Conservation (phyloP, 2,888 invertebrate genomes). For the Morpho helenor region DNA sequence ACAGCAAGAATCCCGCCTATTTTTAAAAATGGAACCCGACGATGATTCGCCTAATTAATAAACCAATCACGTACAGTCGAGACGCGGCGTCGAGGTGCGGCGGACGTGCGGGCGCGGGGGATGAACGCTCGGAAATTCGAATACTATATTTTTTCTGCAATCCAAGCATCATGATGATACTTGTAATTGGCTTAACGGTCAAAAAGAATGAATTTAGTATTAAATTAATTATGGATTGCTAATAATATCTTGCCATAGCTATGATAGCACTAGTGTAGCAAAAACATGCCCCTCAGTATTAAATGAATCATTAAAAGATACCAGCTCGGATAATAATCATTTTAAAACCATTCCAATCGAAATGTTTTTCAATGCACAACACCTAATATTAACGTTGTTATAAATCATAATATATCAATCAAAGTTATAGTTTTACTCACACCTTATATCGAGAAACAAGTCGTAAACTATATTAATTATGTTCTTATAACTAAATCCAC, state of each 20-base stretch:
- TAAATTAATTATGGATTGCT: constrained; percentile 46
- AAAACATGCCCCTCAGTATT: constrained; percentile 28
- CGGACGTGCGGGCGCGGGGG: constrained; percentile 77
- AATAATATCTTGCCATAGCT: constrained; percentile 40
- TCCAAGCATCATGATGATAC: constrained; percentile 67
- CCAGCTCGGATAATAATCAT: constrained; percentile 40
- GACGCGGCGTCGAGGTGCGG: constrained; percentile 77
- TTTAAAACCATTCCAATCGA: constrained; percentile 34
- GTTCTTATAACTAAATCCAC: constrained; percentile 47
- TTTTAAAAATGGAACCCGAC: constrained; percentile 69
- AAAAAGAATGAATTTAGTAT: constrained; percentile 60
- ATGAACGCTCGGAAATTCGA: constrained; percentile 76
- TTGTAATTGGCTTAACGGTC: constrained; percentile 74
- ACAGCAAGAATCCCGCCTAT: constrained; percentile 78
- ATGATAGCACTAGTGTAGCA: constrained; percentile 36
- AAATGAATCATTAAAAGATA: constrained; percentile 45
- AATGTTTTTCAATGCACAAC: constrained; percentile 16
- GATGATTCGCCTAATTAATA: constrained; percentile 80
- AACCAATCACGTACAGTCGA: constrained; percentile 79
- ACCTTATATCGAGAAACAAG: constrained; percentile 33
- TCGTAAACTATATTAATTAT: constrained; percentile 20
- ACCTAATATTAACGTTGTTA: constrained; percentile 1
- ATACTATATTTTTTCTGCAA: constrained; percentile 75
- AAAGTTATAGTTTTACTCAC: constrained; percentile 49
- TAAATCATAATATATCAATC: constrained; percentile 28